Base-by-base conservation (phyloP, 2,888 invertebrate genomes). In the Eilema depressum region DNA sequence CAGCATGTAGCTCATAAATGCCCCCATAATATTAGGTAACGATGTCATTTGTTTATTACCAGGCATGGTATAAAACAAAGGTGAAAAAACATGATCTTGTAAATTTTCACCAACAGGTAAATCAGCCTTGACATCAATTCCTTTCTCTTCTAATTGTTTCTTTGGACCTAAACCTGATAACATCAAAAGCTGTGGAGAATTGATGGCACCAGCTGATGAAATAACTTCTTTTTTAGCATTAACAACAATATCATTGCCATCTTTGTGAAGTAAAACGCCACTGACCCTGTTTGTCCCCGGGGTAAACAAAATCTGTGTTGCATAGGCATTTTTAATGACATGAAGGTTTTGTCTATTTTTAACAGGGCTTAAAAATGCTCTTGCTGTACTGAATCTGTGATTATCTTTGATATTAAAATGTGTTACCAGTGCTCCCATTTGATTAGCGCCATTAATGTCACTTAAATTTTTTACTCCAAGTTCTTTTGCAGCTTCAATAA, bases 121-220 rank as follows among this genome's bases (percentile, higher is more conserved):
- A 79, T 96, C 93, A 26, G 89, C 86, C 61, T 93, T 84, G 0
- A 95, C 86, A 3, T 89, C 79, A 47, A 96, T 96, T 2, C 86
- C 86, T 20, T 92, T 81, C 0, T 90, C 81, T 53, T 86, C 75
- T 37, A 96, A 84, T 72, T 96, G 93, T 14, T 91, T 81, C 65
- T 79, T 84, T 0, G 96, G 96, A 1, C 96, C 96, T 25, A 96
- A 89, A 3, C 96, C 96, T 0, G 96, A 96, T 1, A 96, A 79
- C 85, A 96, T 87, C 26, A 96, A 82, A 3, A 96, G 81, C 78
- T 96, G 95, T 0, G 96, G 95, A 0, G 96, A 92, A 78, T 96
- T 96, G 5, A 96, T 88, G 7, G 94, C 80, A 17, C 96, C 96
- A 0, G 91, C 95, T 1, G 96, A 95, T 37, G 96, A 64, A 37